Conservation (phyloP, 2,797 vertebrate species). For the Sphenodon punctatus region DNA sequence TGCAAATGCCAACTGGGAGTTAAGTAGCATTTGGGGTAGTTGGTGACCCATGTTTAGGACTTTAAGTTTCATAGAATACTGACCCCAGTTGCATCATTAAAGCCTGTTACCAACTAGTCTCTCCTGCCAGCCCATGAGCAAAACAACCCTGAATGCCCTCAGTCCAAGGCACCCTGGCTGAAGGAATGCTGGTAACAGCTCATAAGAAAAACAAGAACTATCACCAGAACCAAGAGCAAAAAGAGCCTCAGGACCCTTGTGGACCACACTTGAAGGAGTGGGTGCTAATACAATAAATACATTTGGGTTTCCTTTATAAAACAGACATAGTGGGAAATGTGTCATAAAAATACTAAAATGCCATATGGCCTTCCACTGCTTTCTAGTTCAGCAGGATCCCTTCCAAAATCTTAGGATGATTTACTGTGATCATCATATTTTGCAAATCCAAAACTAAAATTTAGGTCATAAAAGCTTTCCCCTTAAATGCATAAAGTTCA, state of each 20-base stretch:
- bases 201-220: slow-evolving; percentile 16
- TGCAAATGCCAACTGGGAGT: slow-evolving; percentile 1
- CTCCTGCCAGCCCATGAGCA: slow-evolving; percentile 1
- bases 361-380: slow-evolving; percentile 41
- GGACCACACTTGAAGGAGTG: slow-evolving; percentile 28
- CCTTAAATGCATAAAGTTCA: slow-evolving; percentile 73
- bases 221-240: neutral
- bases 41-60: slow-evolving; percentile 16
- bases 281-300: neutral
- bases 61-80: slow-evolving; percentile 31
- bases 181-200: neutral
- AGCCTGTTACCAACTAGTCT: slow-evolving; percentile 12
- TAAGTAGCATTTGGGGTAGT: neutral
- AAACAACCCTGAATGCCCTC: neutral
- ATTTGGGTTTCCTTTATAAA: slow-evolving; percentile 49
- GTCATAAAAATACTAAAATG: slow-evolving; percentile 56
- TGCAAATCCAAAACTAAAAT: slow-evolving; percentile 46
- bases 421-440: slow-evolving; percentile 53
- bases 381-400: slow-evolving; percentile 43
- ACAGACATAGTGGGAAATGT: slow-evolving; percentile 17
- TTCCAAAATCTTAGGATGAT: slow-evolving; percentile 63
- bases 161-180: neutral
- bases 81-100: slow-evolving; percentile 11
- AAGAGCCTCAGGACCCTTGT: slow-evolving; percentile 46
- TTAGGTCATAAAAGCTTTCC: slow-evolving; percentile 56